Evolutionary conservation across 2,888 invertebrate species (phyloP), one percentile per base, ranked within the genome.

Genomic region (Molanna angustata): DNA sequence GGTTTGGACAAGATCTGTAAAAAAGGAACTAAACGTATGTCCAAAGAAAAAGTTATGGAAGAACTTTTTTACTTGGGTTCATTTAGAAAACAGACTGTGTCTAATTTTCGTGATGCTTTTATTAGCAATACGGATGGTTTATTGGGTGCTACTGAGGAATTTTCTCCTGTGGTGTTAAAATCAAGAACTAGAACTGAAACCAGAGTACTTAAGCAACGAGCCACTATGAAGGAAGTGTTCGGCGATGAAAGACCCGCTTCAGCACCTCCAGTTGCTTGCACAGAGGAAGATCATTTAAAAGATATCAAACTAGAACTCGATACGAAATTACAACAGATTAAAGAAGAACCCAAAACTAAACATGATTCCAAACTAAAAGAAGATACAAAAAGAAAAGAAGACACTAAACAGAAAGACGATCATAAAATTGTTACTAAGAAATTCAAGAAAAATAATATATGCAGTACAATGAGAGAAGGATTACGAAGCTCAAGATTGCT

Each of bases 211-310:
- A 87, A 88, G 67, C 85, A 86, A 64, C 77, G 86, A 62, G 88
- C 88, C 35, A 86, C 88, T 2, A 89, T 90, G 37, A 84, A 88
- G 61, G 89, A 90, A 71, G 88, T 90, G 2, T 90, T 91, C 67
- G 90, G 90, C 1, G 60, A 59, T 43, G 90, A 90, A 63, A 76
- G 90, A 35, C 89, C 91, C 0, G 89, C 90, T 0, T 90, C 90
- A 0, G 90, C 90, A 0, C 90, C 90, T 0, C 90, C 90, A 0
- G 77, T 80, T 56, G 80, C 84, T 1, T 83, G 80, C 62, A 73
- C 75, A 61, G 76, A 78, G 22, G 76, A 78, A 22, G 66, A 61
- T 53, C 44, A 6, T n/a, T 71, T 69, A 37, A 65, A 64, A 45
- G 69, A 72, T 58, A 67, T 66, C 59, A 65, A 67, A 14, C 63